A percentile compares a stretch with the other conserved stretches of the same genome.
phyloP scores from a whole-genome alignment of 1,140 invertebrate genomes.

The Tetragnatha versicolor region DNA sequence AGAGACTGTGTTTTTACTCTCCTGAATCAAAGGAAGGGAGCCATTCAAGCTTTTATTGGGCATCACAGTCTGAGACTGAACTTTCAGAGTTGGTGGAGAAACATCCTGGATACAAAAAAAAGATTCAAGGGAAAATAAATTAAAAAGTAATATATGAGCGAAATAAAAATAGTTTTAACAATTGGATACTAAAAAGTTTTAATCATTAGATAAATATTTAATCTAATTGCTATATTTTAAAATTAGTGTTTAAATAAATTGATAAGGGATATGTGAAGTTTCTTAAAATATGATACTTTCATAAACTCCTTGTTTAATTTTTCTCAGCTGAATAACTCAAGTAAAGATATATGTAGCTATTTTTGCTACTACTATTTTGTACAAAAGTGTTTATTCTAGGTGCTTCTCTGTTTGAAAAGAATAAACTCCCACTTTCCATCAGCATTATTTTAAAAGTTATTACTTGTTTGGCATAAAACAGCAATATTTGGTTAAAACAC shows the following conservation, averaged over 20 bases:
- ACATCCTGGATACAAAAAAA: not conserved
- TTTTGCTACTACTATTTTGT: too few species aligned
- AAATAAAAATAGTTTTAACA: not conserved
- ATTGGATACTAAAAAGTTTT: not conserved
- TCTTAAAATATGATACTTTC: too few species aligned
- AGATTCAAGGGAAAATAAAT: not conserved
- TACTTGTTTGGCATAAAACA: not conserved
- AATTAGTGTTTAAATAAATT: too few species aligned
- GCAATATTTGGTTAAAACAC: not conserved
- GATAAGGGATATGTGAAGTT: too few species aligned
- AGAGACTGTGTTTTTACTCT: not conserved
- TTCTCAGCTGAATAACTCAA: too few species aligned
- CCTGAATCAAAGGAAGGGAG: not conserved
- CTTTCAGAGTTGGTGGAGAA: conserved; percentile 18
- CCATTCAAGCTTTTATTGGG: conserved; percentile 19
- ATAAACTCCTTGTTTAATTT: too few species aligned
- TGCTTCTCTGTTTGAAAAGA: too few species aligned
- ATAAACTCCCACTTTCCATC: too few species aligned
- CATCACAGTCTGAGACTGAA: conserved; percentile 41
- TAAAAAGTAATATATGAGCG: not conserved
- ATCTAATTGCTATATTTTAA: too few species aligned
- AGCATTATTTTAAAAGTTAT: not conserved
- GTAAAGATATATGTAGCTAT: too few species aligned
- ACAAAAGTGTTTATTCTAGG: too few species aligned
- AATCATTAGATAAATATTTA: not conserved